These are phyloP conservation scores for Synergus umbraculus DNA, from an alignment of 2,888 invertebrate genomes.

Conservation along the genomic window DNA sequence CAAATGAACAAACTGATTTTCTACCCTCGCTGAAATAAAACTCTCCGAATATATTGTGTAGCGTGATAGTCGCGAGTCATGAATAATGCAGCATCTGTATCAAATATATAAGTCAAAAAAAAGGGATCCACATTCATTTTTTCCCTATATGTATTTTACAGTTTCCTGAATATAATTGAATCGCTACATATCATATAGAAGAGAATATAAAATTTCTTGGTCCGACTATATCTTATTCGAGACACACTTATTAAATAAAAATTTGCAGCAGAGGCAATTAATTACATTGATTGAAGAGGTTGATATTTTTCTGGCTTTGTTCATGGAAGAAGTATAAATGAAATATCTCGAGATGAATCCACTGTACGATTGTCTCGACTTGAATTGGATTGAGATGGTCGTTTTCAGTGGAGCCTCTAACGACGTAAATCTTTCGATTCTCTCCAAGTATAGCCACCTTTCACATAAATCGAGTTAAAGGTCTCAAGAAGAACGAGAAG, in stretches of 20 bases:
- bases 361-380: not conserved
- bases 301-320: not conserved
- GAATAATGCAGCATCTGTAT: no score
- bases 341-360: not conserved
- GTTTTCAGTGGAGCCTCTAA: not conserved
- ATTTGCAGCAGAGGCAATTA: no score
- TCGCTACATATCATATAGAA: no score
- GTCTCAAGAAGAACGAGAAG: not conserved
- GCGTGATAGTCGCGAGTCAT: no score
- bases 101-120: no score
- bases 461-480: not conserved
- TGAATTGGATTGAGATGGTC: not conserved
- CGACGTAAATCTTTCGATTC: not conserved
- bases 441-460: not conserved
- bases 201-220: no score
- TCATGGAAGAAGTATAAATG: not conserved
- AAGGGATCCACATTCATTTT: no score
- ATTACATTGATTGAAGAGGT: not conserved
- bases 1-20: not conserved
- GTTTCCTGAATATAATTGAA: no score
- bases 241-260: no score
- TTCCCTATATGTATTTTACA: no score
- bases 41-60: no score
- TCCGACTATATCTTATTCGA: no score
- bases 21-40: not conserved